These are phyloP conservation scores for Pangasius mekongensis DNA, from an alignment of 2,797 vertebrate genomes.

Conservation along the genomic window DNA sequence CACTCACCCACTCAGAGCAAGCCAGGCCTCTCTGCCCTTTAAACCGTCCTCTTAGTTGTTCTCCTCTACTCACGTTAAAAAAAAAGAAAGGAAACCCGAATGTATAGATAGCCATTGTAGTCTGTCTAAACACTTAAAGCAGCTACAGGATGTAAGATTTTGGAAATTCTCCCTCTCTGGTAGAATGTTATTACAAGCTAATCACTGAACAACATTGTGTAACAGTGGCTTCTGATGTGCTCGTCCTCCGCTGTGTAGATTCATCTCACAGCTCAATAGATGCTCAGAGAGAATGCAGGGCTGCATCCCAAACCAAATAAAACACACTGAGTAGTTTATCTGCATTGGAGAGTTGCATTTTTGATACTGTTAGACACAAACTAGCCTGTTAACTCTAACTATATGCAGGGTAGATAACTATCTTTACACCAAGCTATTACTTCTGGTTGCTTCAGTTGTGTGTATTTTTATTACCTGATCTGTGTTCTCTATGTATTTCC, in stretches of 20 bases:
- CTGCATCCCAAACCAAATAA: neutral
- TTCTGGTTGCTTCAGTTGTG: no score
- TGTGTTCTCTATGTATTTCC: neutral
- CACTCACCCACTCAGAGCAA: conserved; percentile 10
- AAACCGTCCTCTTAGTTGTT: neutral
- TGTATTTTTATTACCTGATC: neutral
- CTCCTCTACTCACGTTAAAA: neutral
- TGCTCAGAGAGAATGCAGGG: neutral
- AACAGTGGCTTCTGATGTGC: neutral
- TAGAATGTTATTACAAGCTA: neutral
- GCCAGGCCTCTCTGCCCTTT: conserved; percentile 3
- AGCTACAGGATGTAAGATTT: neutral
- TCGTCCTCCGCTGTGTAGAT: neutral
- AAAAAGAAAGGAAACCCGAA: neutral
- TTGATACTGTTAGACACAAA: neutral
- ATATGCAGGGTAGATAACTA: neutral
- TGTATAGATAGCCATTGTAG: neutral
- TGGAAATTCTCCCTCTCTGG: neutral
- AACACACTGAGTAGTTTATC: neutral
- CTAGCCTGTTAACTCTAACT: neutral
- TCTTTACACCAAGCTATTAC: neutral
- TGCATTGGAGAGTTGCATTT: neutral
- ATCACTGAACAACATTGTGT: neutral
- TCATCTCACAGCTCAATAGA: neutral
- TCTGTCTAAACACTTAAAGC: neutral